These are phyloP conservation scores for Erethizon dorsatum DNA, from an alignment of 2,797 vertebrate genomes.

Conservation along the genomic window DNA sequence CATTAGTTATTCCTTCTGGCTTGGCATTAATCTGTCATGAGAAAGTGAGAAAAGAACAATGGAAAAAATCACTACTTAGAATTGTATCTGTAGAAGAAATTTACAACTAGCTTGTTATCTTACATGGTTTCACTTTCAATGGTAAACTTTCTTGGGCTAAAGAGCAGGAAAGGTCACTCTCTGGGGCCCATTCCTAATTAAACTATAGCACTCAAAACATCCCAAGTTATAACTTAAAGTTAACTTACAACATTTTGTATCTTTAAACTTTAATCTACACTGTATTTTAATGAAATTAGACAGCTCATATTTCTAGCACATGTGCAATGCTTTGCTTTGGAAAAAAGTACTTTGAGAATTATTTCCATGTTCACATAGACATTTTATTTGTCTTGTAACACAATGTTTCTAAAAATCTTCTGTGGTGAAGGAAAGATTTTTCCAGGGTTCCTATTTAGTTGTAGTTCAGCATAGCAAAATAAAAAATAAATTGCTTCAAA, in stretches of 20 bases:
- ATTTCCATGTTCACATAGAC: background rate
- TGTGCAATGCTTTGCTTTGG: background rate
- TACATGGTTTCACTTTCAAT: background rate
- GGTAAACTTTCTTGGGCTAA: background rate
- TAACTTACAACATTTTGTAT: background rate
- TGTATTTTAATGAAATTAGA: background rate
- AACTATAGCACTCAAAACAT: background rate
- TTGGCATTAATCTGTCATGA: background rate
- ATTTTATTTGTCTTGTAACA: background rate
- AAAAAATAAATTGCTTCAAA: background rate
- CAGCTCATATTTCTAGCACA: background rate
- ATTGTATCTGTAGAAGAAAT: background rate
- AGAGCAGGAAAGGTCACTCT: background rate
- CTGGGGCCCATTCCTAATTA: background rate
- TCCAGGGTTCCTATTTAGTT: background rate
- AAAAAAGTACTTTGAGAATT: background rate
- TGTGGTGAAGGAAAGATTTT: background rate
- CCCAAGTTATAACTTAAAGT: background rate
- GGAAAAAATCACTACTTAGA: background rate
- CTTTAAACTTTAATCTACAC: background rate
- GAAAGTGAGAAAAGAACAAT: background rate
- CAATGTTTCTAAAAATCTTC: background rate
- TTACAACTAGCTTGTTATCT: background rate
- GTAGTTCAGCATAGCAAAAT: background rate
- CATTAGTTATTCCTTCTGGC: background rate